These are phyloP conservation scores for Lacerta viridis DNA, from an alignment of 2,797 vertebrate genomes.

Conservation along the genomic window DNA sequence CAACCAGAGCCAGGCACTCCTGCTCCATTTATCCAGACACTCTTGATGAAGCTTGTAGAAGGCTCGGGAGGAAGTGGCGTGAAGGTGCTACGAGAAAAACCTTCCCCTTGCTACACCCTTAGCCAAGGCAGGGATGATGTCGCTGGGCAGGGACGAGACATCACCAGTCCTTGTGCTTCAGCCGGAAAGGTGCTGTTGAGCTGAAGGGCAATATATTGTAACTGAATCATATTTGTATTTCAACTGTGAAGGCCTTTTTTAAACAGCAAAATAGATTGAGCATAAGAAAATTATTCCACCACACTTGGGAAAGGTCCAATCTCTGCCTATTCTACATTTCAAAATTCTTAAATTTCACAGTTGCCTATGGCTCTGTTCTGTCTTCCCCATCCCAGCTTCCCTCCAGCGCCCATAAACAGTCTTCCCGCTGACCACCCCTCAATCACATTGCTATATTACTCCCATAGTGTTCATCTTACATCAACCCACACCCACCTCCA, in stretches of 20 bases:
- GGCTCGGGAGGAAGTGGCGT: neutral
- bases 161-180: conserved; percentile 32
- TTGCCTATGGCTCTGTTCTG: neutral
- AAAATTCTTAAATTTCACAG: conserved; percentile 7
- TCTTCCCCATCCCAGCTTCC: neutral
- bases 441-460: neutral
- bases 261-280: neutral
- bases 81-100: neutral
- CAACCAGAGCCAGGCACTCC: conserved; percentile 38
- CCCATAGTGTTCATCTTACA: neutral
- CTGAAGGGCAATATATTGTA: conserved; percentile 41
- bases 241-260: neutral
- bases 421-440: neutral
- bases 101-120: neutral
- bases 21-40: conserved; percentile 30
- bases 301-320: neutral
- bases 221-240: conserved; percentile 22
- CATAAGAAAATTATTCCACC: neutral
- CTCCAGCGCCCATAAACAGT: neutral
- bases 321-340: neutral
- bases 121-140: conserved; percentile 5
- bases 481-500: neutral
- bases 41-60: neutral
- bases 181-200: conserved; percentile 39
- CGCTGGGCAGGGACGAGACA: neutral